Conservation (phyloP, 1,140 invertebrate species). For the Trialeurodes vaporariorum region DNA sequence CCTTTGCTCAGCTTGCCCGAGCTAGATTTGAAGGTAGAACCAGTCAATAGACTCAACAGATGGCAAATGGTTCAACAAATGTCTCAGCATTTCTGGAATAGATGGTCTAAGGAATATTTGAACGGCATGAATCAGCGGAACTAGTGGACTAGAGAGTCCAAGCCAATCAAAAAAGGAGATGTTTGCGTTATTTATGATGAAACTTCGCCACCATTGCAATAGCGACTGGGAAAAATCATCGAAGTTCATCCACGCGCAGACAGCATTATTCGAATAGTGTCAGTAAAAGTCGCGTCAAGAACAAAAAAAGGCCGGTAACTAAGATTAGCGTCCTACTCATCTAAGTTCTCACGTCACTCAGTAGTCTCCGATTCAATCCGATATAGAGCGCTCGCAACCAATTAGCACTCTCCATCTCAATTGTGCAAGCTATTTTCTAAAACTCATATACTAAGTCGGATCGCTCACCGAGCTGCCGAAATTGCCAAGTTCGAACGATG, state of each 20-base stretch:
- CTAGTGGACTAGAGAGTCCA: constrained; percentile 2
- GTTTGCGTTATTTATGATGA: constrained; percentile 31
- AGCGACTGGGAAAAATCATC: constrained; percentile 31
- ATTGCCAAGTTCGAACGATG: no score
- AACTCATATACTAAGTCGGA: no score
- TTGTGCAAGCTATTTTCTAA: no score
- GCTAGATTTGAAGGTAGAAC: constrained; percentile 26
- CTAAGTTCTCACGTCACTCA: no score
- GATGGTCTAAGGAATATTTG: constrained; percentile 31
- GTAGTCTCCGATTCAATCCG: no score
- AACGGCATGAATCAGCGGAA: constrained; percentile 21
- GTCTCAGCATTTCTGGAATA: constrained; percentile 28
- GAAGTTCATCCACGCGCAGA: constrained; percentile 31
- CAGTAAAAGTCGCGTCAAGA: no score
- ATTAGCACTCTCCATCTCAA: no score
- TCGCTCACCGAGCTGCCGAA: no score
- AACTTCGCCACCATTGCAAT: constrained; percentile 29
- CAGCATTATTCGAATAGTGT: constrained; percentile 31
- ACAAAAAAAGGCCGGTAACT: no score
- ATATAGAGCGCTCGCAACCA: no score
- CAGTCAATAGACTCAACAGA: constrained; percentile 19
- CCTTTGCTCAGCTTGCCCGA: constrained; percentile 25
- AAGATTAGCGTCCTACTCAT: no score
- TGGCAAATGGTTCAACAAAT: constrained; percentile 24
- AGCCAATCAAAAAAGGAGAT: constrained; percentile 14